Evolutionary conservation across 2,888 invertebrate genomes (phyloP).

Genomic region (Noctua janthina): DNA sequence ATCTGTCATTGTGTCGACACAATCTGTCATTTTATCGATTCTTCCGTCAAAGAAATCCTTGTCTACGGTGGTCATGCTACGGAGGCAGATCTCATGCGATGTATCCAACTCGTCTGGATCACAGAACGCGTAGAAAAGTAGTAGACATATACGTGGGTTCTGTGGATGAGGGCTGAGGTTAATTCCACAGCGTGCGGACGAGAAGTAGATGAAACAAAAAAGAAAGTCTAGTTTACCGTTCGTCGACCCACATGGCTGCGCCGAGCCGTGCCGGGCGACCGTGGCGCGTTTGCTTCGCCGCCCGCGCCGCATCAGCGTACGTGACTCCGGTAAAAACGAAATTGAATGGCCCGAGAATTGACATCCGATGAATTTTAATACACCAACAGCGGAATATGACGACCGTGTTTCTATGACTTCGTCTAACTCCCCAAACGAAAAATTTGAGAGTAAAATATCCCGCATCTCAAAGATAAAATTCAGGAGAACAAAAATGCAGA

Average conservation of each 20-base stretch:
- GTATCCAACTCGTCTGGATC: slow-evolving; percentile 43
- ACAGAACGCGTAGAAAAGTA: slow-evolving; percentile 46
- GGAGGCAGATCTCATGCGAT: slow-evolving; percentile 12
- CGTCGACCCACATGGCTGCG: slow-evolving; percentile 83
- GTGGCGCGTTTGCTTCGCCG: slow-evolving; percentile 54
- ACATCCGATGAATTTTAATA: slow-evolving; percentile 65
- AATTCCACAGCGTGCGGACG: slow-evolving; percentile 57
- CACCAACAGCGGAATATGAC: slow-evolving; percentile 30
- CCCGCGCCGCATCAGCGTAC: slow-evolving; percentile 64
- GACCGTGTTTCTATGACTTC: slow-evolving; percentile 30
- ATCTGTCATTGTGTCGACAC: too few species aligned
- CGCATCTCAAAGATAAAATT: neutral
- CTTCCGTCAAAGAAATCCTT: too few species aligned
- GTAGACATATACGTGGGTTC: slow-evolving; percentile 56
- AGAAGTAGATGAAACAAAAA: slow-evolving; percentile 82
- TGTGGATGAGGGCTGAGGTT: slow-evolving; percentile 61
- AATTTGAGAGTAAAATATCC: slow-evolving; percentile 23
- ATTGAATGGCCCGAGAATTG: slow-evolving; percentile 69
- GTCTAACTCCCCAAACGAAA: slow-evolving; percentile 1
- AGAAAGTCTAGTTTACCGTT: slow-evolving; percentile 87
- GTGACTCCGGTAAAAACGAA: slow-evolving; percentile 83
- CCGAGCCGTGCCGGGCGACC: slow-evolving; percentile 53
- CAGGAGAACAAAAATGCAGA: neutral
- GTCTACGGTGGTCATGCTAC: too few species aligned
- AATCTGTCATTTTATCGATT: too few species aligned